Percentiles rank a stretch among this genome's conserved stretches.
These are phyloP conservation scores for Hypsopygia costalis DNA, from an alignment of 2,888 invertebrate species.

Conservation along the genomic window DNA sequence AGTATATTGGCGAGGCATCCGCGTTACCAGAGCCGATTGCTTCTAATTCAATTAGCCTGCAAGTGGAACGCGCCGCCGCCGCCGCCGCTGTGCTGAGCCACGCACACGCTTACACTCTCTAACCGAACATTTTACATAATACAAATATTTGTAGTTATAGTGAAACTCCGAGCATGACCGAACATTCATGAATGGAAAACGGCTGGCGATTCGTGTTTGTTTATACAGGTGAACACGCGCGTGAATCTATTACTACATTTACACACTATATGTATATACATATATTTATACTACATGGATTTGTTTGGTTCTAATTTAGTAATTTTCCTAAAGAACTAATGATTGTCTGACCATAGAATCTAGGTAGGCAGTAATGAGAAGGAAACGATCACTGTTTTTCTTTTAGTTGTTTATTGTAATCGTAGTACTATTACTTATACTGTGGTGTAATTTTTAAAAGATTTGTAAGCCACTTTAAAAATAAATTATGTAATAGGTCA, in stretches of 20 bases:
- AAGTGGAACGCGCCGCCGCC: constrained; percentile 57
- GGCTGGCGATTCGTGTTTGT: constrained; percentile 10
- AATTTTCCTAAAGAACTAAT: too few species aligned
- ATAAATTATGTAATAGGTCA: too few species aligned
- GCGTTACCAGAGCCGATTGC: constrained; percentile 55
- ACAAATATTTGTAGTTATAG: constrained; percentile 29
- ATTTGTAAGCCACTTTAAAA: too few species aligned
- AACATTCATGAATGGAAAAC: constrained; percentile 25
- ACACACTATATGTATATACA: too few species aligned
- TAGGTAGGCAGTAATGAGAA: too few species aligned
- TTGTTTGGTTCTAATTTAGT: too few species aligned
- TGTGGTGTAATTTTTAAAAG: too few species aligned
- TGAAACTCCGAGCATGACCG: constrained; percentile 25
- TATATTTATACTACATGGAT: too few species aligned
- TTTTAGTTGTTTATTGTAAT: too few species aligned
- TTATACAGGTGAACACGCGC: constrained; percentile 8
- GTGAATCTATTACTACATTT: background rate
- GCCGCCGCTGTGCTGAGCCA: constrained; percentile 33
- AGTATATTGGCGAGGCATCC: constrained; percentile 28
- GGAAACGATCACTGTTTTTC: too few species aligned
- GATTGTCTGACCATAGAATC: too few species aligned
- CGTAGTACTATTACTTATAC: too few species aligned
- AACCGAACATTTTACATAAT: constrained; percentile 30
- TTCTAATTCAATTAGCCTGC: constrained; percentile 72
- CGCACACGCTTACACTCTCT: constrained; percentile 30